phyloP scores from a whole-genome alignment of 2,113 vertebrate genomes.

The Heterochromis multidens region DNA sequence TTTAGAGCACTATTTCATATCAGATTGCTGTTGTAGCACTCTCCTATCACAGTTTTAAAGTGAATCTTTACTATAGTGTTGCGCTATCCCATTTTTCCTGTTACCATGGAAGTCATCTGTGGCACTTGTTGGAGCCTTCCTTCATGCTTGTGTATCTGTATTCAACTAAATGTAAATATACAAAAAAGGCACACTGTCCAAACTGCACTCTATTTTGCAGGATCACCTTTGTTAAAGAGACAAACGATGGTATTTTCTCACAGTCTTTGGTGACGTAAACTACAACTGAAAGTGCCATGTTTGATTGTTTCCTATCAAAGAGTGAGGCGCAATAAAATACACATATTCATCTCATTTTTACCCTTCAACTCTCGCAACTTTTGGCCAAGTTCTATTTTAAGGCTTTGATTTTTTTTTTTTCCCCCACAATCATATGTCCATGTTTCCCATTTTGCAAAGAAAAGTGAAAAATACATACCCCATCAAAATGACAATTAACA shows the following conservation, averaged over 20 bases:
- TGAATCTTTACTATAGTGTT: constrained; percentile 71
- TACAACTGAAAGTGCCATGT: constrained; percentile 91
- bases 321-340: constrained; percentile 80
- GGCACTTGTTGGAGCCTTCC: constrained; percentile 92
- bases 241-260: constrained; percentile 84
- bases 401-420: constrained; percentile 78
- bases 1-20: constrained; percentile 76
- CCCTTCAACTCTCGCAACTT: constrained; percentile 73
- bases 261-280: constrained; percentile 96
- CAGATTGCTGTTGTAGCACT: constrained; percentile 64
- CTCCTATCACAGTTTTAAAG: constrained; percentile 71
- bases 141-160: constrained; percentile 86
- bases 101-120: constrained; percentile 84
- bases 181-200: constrained; percentile 97
- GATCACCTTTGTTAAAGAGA: constrained; percentile 84
- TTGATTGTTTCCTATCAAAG: constrained; percentile 84
- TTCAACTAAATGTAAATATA: constrained; percentile 86
- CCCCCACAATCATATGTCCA: constrained; percentile 79
- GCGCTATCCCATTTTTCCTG: constrained; percentile 70
- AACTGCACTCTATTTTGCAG: constrained; percentile 89
- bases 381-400: constrained; percentile 77
- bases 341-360: constrained; percentile 75
- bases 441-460: constrained; percentile 79
- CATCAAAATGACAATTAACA: constrained; percentile 72
- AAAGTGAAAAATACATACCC: constrained; percentile 81